A percentile compares a stretch with the other conserved stretches of the same genome.
Evolutionary conservation across 2,113 vertebrate species (phyloP).

Genomic region (Nerophis ophidion): DNA sequence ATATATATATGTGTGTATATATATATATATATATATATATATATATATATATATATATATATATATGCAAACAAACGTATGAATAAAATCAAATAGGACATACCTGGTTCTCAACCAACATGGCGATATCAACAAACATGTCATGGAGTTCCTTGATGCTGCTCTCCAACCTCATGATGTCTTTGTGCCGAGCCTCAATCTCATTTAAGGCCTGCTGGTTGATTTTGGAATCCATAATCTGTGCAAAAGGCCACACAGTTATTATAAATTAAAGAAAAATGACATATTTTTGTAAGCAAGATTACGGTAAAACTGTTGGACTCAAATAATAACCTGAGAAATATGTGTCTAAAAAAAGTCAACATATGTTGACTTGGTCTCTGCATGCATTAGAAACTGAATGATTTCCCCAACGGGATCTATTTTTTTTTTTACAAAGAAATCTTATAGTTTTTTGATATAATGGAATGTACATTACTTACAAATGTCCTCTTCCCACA

Average conservation of each 20-base stretch:
- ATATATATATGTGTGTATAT: too few relatives aligned
- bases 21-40: too few relatives aligned
- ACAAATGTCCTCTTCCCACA: too few relatives aligned
- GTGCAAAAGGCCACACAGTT: neutral
- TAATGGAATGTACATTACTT: too few relatives aligned
- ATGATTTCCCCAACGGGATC: too few relatives aligned
- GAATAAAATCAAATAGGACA: neutral
- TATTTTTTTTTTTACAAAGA: too few relatives aligned
- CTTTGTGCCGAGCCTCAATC: slow-evolving; percentile 93
- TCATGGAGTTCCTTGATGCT: slow-evolving; percentile 96
- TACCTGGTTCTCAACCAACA: slow-evolving; percentile 98
- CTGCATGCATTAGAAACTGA: too few relatives aligned
- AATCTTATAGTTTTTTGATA: too few relatives aligned
- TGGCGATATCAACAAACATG: slow-evolving; percentile 96
- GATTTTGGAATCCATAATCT: slow-evolving; percentile 94
- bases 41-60: too few relatives aligned
- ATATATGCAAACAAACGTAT: too few relatives aligned
- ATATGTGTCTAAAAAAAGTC: neutral
- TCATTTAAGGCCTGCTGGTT: slow-evolving; percentile 94
- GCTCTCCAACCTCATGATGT: slow-evolving; percentile 90
- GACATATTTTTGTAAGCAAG: neutral
- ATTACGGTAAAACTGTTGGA: neutral
- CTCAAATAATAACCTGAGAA: too few relatives aligned
- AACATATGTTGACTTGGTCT: too few relatives aligned
- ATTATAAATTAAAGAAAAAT: neutral